Percentiles rank a stretch among this genome's conserved stretches.
These are phyloP conservation scores for Macrocentrus cingulum DNA, from an alignment of 1,140 invertebrate species.

Conservation along the genomic window DNA sequence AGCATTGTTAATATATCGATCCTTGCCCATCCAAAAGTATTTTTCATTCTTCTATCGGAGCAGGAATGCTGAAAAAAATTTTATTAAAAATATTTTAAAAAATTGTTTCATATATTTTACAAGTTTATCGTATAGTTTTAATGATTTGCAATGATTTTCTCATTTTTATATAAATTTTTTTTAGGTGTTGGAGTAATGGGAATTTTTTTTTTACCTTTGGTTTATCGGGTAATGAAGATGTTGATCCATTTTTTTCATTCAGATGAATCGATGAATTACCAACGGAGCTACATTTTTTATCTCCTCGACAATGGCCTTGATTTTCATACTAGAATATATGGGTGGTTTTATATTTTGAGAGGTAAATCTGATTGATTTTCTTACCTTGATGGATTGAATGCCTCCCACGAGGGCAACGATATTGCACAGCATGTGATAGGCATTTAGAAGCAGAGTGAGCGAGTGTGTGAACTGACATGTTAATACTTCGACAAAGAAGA, in stretches of 20 bases:
- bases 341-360: background rate
- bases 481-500: constrained; percentile 73
- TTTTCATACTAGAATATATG: constrained; percentile 32
- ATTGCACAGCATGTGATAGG: constrained; percentile 85
- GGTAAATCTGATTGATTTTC: background rate
- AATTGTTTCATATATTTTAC: too few relatives aligned
- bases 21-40: constrained; percentile 90
- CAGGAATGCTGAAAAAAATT: constrained; percentile 49
- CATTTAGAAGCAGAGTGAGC: constrained; percentile 78
- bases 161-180: too few relatives aligned
- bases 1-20: constrained; percentile 82
- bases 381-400: constrained; percentile 75
- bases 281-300: constrained; percentile 28
- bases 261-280: constrained; percentile 36
- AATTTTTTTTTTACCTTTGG: too few relatives aligned
- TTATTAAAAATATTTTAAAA: too few relatives aligned
- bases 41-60: constrained; percentile 70
- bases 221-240: constrained; percentile 31
- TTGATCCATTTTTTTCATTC: constrained; percentile 33
- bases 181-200: too few relatives aligned
- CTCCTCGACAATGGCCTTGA: constrained; percentile 19
- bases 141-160: too few relatives aligned
- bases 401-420: constrained; percentile 72
- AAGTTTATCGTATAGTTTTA: too few relatives aligned
- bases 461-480: constrained; percentile 81